These are phyloP conservation scores for Tetramorium simillimum DNA, from an alignment of 1,140 invertebrate genomes.

Conservation along the genomic window DNA sequence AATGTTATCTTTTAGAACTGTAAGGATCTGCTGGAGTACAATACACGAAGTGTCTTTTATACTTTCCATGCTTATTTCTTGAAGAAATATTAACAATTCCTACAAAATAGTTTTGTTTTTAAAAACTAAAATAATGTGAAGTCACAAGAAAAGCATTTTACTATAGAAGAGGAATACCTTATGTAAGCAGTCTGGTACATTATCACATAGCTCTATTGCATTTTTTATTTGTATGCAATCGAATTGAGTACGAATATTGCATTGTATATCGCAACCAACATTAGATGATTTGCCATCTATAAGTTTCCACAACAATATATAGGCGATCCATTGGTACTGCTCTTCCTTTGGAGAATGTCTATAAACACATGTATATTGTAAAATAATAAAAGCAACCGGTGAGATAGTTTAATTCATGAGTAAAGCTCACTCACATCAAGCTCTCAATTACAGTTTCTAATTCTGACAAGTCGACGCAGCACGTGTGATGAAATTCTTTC, in stretches of 20 bases:
- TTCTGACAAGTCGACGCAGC: conserved; percentile 43
- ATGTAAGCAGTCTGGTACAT: conserved; percentile 20
- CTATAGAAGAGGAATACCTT: conserved; percentile 34
- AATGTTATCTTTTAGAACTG: conserved; percentile 75
- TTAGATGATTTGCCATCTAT: background rate
- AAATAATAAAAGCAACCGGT: background rate
- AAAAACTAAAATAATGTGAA: background rate
- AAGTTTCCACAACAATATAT: conserved; percentile 54
- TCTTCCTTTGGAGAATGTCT: conserved; percentile 37
- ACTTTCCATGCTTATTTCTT: background rate
- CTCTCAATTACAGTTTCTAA: conserved; percentile 35
- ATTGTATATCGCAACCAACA: background rate
- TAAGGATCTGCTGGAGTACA: conserved; percentile 63
- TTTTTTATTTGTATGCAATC: conserved; percentile 55
- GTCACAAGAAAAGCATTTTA: too few species aligned
- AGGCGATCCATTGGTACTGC: conserved; percentile 58
- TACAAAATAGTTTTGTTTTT: background rate
- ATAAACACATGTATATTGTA: background rate
- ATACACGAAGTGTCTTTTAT: conserved; percentile 13
- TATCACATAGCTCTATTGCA: conserved; percentile 52
- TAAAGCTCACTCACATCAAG: conserved; percentile 55
- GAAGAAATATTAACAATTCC: conserved; percentile 21
- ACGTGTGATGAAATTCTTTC: conserved; percentile 32
- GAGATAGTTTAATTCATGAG: background rate
- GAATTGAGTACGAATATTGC: conserved; percentile 38